A percentile compares a stretch with the other conserved stretches of the same genome.
phyloP scores from a whole-genome alignment of 53 echinoderm and acorn worm genomes.

The Paelopatides confundens region DNA sequence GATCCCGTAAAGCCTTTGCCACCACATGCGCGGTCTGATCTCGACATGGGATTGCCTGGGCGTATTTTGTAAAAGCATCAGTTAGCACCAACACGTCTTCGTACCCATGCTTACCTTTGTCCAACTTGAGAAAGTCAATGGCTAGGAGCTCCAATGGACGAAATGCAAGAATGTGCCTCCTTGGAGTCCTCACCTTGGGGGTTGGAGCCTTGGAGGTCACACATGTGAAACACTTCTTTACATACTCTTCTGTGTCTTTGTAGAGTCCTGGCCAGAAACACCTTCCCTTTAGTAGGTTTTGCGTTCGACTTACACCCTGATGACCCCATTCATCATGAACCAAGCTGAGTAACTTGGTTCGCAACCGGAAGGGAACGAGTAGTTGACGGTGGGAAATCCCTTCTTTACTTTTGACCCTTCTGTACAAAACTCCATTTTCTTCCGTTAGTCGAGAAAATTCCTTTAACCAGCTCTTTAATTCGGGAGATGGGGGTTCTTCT shows the following conservation, averaged over 20 bases:
- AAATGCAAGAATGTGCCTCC: conserved; percentile 57
- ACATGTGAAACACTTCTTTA: too few species aligned
- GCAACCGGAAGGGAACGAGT: conserved; percentile 28
- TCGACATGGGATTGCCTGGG: conserved; percentile 56
- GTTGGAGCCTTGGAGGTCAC: conserved; percentile 44
- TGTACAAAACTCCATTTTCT: conserved; percentile 55
- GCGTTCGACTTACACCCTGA: conserved; percentile 48
- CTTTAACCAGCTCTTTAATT: conserved; percentile 40
- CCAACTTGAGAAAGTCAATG: conserved; percentile 67
- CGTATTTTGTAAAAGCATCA: conserved; percentile 63
- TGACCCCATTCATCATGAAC: conserved; percentile 66
- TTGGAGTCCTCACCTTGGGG: too few species aligned
- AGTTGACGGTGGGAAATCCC: conserved; percentile 17
- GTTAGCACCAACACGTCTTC: conserved; percentile 69
- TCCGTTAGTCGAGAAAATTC: conserved; percentile 42
- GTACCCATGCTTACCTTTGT: conserved; percentile 36
- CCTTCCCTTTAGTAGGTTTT: conserved; percentile 26
- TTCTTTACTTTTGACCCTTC: neutral
- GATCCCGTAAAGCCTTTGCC: conserved; percentile 38
- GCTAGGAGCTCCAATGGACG: conserved; percentile 50
- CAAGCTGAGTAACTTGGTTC: neutral
- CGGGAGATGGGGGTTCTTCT: neutral
- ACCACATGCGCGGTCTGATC: conserved; percentile 39
- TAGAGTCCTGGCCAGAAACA: conserved; percentile 67
- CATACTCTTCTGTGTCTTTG: conserved; percentile 23